A percentile compares a stretch with the other conserved stretches of the same genome.
Conservation (phyloP, 2,797 vertebrate genomes). For the Lagothrix lagotricha region DNA sequence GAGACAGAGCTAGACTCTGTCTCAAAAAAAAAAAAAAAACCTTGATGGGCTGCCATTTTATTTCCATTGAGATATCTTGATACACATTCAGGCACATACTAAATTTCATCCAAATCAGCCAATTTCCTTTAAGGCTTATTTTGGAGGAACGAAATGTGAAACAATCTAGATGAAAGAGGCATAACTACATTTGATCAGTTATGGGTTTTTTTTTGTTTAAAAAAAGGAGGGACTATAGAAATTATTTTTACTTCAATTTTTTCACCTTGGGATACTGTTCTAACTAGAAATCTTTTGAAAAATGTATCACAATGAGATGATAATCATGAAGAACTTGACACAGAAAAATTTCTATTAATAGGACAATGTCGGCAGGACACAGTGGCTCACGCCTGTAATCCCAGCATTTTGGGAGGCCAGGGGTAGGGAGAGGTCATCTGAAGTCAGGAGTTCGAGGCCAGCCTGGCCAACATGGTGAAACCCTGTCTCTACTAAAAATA, state of each 20-base stretch:
- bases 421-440: no score
- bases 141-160: slow-evolving; percentile 15
- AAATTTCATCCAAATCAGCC: neutral
- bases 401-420: no score
- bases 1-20: no score
- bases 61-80: neutral
- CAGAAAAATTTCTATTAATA: neutral
- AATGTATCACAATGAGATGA: neutral
- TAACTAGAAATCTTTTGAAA: neutral
- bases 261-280: neutral
- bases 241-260: neutral
- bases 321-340: neutral
- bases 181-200: neutral
- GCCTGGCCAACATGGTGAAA: no score
- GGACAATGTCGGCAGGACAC: neutral
- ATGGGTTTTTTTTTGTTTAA: neutral
- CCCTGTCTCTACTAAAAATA: no score
- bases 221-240: neutral
- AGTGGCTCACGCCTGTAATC: no score
- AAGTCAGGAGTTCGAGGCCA: no score
- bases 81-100: neutral
- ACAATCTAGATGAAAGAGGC: neutral
- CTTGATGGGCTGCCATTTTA: neutral
- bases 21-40: no score
- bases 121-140: neutral